Evolutionary conservation across 2,113 vertebrate species (phyloP).

Genomic region (Pionites leucogaster): DNA sequence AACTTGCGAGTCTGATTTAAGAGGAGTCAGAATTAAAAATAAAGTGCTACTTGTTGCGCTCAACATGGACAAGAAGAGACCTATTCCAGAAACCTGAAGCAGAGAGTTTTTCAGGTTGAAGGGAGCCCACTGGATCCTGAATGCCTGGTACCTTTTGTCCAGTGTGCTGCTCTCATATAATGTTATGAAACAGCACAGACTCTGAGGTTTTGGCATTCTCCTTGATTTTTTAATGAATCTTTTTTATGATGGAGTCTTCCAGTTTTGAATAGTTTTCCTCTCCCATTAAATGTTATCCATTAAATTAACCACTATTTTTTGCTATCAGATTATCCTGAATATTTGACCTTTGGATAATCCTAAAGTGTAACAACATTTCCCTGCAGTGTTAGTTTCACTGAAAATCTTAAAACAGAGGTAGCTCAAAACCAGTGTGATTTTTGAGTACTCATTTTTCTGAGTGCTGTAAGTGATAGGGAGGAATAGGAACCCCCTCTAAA

Average conservation of each 20-base stretch:
- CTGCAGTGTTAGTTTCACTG: neutral
- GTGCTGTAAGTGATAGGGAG: neutral
- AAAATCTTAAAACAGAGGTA: neutral
- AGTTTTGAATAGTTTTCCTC: neutral
- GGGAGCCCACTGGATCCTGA: neutral
- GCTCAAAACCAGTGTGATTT: neutral
- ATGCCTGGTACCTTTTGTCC: neutral
- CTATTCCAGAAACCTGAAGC: neutral
- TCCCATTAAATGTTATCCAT: neutral
- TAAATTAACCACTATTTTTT: neutral
- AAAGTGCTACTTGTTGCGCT: neutral
- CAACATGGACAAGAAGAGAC: neutral
- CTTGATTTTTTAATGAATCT: neutral
- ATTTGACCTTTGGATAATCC: conserved; percentile 33
- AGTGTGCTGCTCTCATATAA: neutral
- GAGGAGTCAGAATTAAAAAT: conserved; percentile 32
- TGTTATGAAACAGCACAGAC: neutral
- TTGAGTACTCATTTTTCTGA: neutral
- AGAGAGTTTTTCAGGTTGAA: neutral
- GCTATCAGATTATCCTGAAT: neutral
- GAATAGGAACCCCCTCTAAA: neutral
- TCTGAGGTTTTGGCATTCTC: neutral
- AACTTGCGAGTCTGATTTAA: neutral
- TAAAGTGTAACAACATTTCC: neutral
- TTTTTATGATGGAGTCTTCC: neutral